A percentile compares a stretch with the other conserved stretches of the same genome.
phyloP scores from a whole-genome alignment of 2,888 invertebrate genomes.

The Drosophila koepferae region DNA sequence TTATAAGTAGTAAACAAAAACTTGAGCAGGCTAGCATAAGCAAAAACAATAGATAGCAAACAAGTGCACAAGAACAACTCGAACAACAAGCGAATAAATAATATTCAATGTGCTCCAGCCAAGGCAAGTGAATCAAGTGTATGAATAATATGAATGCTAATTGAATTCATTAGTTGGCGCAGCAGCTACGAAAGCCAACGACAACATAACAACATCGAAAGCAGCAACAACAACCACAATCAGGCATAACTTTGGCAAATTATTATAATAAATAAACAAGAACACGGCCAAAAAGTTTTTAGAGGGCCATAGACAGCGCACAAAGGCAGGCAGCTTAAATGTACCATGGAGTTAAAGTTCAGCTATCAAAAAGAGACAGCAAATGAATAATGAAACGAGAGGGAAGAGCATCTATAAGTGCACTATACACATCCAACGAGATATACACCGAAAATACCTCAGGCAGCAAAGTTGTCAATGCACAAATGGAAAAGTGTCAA shows the following conservation, averaged over 20 bases:
- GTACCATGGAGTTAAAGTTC: constrained; percentile 25
- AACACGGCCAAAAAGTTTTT: constrained; percentile 51
- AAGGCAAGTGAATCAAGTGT: constrained; percentile 67
- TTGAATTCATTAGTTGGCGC: constrained; percentile 68
- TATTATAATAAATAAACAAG: constrained; percentile 67
- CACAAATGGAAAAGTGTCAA: background rate
- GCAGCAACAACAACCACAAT: constrained; percentile 27
- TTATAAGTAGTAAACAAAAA: constrained; percentile 51
- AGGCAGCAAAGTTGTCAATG: background rate
- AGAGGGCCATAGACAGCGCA: constrained; percentile 31
- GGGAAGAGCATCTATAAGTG: constrained; percentile 7
- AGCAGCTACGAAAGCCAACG: constrained; percentile 34
- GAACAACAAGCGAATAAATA: constrained; percentile 65
- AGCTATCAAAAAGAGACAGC: constrained; percentile 12
- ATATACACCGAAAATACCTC: background rate
- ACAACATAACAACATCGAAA: constrained; percentile 42
- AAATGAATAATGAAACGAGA: constrained; percentile 3
- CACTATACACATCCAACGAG: background rate
- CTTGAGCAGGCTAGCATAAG: constrained; percentile 41
- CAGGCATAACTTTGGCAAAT: constrained; percentile 62
- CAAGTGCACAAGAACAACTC: constrained; percentile 24
- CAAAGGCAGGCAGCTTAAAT: constrained; percentile 41
- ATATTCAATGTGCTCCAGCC: constrained; percentile 61
- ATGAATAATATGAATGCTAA: constrained; percentile 81
- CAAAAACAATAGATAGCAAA: constrained; percentile 32